Percentiles rank a stretch among this genome's conserved stretches.
Evolutionary conservation across 2,888 invertebrate genomes (phyloP).

Genomic region (Aphelenchoides bicaudatus): DNA sequence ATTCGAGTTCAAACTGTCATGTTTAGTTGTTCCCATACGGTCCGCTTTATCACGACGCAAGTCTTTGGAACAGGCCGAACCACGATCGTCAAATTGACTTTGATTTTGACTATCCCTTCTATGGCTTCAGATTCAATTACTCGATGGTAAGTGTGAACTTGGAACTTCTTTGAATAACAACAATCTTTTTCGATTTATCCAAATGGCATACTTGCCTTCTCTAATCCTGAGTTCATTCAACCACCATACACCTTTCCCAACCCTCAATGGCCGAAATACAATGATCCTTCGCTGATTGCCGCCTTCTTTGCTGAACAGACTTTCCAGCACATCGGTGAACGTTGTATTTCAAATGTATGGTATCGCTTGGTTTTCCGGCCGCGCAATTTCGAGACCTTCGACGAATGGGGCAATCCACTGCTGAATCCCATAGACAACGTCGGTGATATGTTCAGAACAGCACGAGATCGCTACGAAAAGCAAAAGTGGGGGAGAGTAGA

Average conservation of each 20-base stretch:
- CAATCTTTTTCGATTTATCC: constrained; percentile 30
- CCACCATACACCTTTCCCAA: constrained; percentile 51
- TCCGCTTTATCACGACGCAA: constrained; percentile 32
- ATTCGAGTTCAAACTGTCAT: too few relatives aligned
- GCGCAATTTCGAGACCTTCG: constrained; percentile 35
- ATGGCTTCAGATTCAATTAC: constrained; percentile 85
- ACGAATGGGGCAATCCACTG: constrained; percentile 41
- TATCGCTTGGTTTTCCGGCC: constrained; percentile 44
- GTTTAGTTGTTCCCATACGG: constrained; percentile 45
- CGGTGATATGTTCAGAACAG: constrained; percentile 40
- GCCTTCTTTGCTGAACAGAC: constrained; percentile 45
- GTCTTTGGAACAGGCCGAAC: constrained; percentile 29
- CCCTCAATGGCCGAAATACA: constrained; percentile 44
- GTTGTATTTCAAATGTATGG: constrained; percentile 45
- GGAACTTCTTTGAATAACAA: constrained; percentile 8
- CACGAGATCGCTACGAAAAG: constrained; percentile 39
- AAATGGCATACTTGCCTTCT: constrained; percentile 43
- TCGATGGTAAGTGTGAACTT: constrained; percentile 70
- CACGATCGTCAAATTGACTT: constrained; percentile 62
- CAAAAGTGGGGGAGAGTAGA: constrained; percentile 39
- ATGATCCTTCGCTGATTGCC: constrained; percentile 45
- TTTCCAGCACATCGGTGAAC: constrained; percentile 42
- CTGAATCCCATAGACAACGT: constrained; percentile 29
- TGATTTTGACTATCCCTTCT: constrained; percentile 86
- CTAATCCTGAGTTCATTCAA: constrained; percentile 44